Evolutionary conservation across 2,888 invertebrate species (phyloP).

Genomic region (Eristalis arbustorum): DNA sequence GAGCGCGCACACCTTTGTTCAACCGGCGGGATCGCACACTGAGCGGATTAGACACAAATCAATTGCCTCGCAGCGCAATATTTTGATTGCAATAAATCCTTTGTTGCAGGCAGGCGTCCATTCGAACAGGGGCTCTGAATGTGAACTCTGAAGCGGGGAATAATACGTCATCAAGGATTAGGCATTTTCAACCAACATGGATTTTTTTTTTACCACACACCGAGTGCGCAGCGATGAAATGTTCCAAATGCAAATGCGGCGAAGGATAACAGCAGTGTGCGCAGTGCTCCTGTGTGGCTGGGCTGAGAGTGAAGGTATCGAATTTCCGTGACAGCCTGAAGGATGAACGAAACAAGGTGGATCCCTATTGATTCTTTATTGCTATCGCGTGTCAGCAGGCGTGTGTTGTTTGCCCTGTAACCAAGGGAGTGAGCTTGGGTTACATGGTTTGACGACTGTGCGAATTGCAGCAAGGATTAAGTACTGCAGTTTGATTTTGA

Average conservation of each 20-base stretch:
- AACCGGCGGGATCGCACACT: slow-evolving; percentile 15
- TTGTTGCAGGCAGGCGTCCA: slow-evolving; percentile 41
- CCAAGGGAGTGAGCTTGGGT: not conserved
- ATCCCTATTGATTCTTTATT: slow-evolving; percentile 46
- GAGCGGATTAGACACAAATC: slow-evolving; percentile 59
- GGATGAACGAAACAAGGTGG: slow-evolving; percentile 35
- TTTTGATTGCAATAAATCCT: slow-evolving; percentile 68
- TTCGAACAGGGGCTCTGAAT: not conserved
- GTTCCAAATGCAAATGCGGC: slow-evolving; percentile 29
- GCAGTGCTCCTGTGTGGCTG: not conserved
- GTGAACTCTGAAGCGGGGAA: slow-evolving; percentile 10
- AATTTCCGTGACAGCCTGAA: slow-evolving; percentile 3
- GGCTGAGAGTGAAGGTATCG: not conserved
- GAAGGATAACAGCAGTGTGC: not conserved
- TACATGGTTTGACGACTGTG: too few relatives aligned
- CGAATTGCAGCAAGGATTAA: not conserved
- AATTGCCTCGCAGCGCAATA: slow-evolving; percentile 59
- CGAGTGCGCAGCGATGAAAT: not conserved
- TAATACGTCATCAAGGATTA: slow-evolving; percentile 61
- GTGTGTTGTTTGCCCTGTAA: not conserved
- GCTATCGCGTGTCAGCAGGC: slow-evolving; percentile 54
- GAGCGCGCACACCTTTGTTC: not conserved
- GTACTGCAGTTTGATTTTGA: not conserved
- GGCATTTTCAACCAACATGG: slow-evolving; percentile 16
- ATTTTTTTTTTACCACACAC: not conserved